These are phyloP conservation scores for Cryptotermes secundus DNA, from an alignment of 1,140 invertebrate genomes.

Conservation along the genomic window DNA sequence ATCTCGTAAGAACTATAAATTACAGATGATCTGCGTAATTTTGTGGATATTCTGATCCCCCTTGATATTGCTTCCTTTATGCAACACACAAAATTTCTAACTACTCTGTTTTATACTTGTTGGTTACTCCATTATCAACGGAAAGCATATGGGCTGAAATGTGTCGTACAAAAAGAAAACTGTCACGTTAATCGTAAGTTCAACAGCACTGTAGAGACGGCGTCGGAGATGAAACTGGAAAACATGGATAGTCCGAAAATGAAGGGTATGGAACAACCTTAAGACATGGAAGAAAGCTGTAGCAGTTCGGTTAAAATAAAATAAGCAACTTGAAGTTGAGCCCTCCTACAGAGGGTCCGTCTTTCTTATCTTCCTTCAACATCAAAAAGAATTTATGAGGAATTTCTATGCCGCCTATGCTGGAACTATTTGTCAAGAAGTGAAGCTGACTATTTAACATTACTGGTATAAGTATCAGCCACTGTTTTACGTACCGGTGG, in stretches of 20 bases:
- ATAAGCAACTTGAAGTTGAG: background rate
- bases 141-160: too few species aligned
- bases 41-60: too few species aligned
- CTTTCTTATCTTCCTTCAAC: slow-evolving; percentile 12
- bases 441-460: background rate
- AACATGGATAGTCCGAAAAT: background rate
- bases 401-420: background rate
- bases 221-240: too few species aligned
- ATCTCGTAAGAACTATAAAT: too few species aligned
- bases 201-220: too few species aligned
- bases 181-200: too few species aligned
- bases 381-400: background rate
- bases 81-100: too few species aligned
- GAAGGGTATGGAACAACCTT: background rate
- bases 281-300: background rate
- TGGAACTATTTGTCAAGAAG: slow-evolving; percentile 2
- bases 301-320: background rate
- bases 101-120: too few species aligned
- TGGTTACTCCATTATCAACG: too few species aligned
- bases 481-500: slow-evolving; percentile 1
- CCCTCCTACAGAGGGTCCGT: background rate
- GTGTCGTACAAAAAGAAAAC: too few species aligned
- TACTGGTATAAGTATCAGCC: slow-evolving; percentile 4
- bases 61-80: too few species aligned
- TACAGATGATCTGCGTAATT: too few species aligned